phyloP scores from a whole-genome alignment of 2,113 vertebrate species.

The Columba janthina region DNA sequence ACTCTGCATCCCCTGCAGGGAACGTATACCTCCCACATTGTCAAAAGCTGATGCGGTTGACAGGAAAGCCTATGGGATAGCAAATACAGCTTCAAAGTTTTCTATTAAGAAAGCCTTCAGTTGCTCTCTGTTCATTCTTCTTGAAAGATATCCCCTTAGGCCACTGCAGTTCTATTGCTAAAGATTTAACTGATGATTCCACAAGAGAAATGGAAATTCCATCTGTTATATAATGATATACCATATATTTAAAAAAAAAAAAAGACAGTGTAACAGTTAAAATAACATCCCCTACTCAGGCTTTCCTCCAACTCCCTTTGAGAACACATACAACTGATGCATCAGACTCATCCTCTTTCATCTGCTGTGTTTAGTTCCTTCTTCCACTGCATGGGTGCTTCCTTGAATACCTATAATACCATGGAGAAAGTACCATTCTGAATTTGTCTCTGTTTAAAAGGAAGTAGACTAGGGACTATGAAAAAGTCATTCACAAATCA shows the following conservation, averaged over 20 bases:
- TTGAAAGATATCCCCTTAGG: slow-evolving; percentile 50
- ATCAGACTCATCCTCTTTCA: neutral
- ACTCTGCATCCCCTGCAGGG: slow-evolving; percentile 2
- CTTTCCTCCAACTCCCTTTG: neutral
- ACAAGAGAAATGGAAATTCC: slow-evolving; percentile 13
- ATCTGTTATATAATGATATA: neutral
- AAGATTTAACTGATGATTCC: slow-evolving; percentile 44
- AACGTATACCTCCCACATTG: slow-evolving; percentile 31
- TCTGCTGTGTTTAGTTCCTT: neutral
- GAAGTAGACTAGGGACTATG: neutral
- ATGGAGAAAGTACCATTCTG: neutral
- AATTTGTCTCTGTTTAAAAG: neutral
- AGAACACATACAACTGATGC: neutral
- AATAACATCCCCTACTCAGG: neutral
- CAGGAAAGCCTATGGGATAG: slow-evolving; percentile 50
- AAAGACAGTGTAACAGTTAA: neutral
- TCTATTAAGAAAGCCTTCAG: slow-evolving; percentile 43
- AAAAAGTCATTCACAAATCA: neutral
- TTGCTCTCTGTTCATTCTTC: slow-evolving; percentile 19
- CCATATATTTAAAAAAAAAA: neutral
- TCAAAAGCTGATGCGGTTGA: slow-evolving; percentile 21
- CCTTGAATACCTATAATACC: neutral
- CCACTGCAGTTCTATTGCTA: neutral
- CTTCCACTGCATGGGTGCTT: neutral
- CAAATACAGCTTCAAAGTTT: slow-evolving; percentile 43